Percentiles rank a stretch among this genome's conserved stretches.
Conservation (phyloP, 2,888 invertebrate species). For the Oligia fasciuncula region DNA sequence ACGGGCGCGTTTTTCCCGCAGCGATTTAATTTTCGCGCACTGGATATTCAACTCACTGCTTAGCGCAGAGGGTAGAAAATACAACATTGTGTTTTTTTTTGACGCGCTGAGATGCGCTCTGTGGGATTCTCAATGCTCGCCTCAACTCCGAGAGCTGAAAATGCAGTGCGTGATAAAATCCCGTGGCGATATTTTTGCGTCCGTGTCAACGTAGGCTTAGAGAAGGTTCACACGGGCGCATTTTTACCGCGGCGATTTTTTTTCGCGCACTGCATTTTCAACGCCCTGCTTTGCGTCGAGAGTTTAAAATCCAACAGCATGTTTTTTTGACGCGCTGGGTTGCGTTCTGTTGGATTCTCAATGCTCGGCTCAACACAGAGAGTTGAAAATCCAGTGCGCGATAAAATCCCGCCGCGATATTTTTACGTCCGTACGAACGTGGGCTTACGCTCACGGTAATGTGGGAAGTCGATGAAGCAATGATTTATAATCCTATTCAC, state of each 20-base stretch:
- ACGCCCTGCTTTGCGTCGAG: too few relatives aligned
- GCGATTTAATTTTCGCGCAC: too few relatives aligned
- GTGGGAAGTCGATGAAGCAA: conserved; percentile 55
- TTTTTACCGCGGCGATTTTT: not conserved
- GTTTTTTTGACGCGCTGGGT: not conserved
- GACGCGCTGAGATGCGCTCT: not conserved
- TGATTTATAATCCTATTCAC: conserved; percentile 60
- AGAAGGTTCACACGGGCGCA: not conserved
- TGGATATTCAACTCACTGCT: too few relatives aligned
- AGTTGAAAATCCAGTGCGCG: not conserved
- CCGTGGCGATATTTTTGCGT: not conserved
- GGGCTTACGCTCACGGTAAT: conserved; percentile 16
- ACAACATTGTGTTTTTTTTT: not conserved
- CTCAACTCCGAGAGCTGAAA: not conserved
- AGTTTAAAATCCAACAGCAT: too few relatives aligned
- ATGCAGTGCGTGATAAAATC: not conserved
- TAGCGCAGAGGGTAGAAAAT: too few relatives aligned
- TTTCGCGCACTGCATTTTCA: not conserved
- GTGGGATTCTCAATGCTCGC: not conserved
- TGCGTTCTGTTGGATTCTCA: not conserved
- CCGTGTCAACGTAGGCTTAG: too few relatives aligned
- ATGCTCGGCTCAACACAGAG: not conserved
- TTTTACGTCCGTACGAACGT: not conserved
- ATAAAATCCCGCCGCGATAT: not conserved
- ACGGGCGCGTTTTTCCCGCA: not conserved